Percentiles rank a stretch among this genome's conserved stretches.
Evolutionary conservation across 1,140 invertebrate genomes (phyloP).

Genomic region (Eriosoma lanigerum): DNA sequence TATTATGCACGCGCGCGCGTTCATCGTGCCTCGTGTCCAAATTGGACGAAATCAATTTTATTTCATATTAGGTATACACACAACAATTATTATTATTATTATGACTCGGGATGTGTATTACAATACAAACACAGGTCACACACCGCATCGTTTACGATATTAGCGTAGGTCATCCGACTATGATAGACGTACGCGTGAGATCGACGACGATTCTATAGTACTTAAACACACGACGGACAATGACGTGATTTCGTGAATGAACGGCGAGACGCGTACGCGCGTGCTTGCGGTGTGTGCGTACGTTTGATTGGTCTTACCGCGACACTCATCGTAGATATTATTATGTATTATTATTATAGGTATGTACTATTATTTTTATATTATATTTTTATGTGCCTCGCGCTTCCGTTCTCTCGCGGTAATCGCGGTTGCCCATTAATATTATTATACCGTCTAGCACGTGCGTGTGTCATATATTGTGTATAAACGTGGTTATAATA

Average conservation of each 20-base stretch:
- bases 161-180: too few species aligned
- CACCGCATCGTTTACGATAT: too few species aligned
- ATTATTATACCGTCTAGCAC: neutral
- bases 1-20: neutral
- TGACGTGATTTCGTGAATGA: constrained; percentile 6
- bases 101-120: too few species aligned
- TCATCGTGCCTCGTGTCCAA: neutral
- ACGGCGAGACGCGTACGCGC: neutral
- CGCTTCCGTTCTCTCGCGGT: neutral
- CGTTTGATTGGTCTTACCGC: neutral
- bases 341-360: too few species aligned
- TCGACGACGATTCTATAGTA: neutral
- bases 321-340: neutral
- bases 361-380: too few species aligned
- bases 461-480: neutral
- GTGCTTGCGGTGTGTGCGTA: neutral
- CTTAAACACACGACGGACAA: neutral
- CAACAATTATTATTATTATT: too few species aligned
- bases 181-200: neutral
- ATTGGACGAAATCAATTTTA: constrained; percentile 24
- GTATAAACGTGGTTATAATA: neutral
- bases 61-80: neutral
- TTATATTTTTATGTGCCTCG: neutral
- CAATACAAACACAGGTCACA: too few species aligned
- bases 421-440: constrained; percentile 6